Base-by-base conservation (phyloP, 2,888 invertebrate genomes). In the Lycaena phlaeas region DNA sequence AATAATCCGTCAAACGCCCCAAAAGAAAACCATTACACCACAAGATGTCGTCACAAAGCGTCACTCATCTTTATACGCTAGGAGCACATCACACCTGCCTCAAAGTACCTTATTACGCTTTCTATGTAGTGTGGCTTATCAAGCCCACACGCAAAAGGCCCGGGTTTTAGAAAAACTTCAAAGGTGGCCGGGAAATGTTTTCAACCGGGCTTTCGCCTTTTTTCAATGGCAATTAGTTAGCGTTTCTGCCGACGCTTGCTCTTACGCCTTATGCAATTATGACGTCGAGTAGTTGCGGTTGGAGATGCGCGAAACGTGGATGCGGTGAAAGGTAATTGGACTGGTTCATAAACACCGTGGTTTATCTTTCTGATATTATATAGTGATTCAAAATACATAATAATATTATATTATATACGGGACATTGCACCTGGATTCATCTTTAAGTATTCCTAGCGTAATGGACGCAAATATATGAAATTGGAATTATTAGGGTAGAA, bases 211-310 rank as follows among this genome's bases (percentile, higher is more conserved):
- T 84, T 81, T 84, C 86, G 79, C 86, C 86, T 85, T 86, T 85
- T 82, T 82, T 84, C 74, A 86, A 86, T 86, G 85, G 85, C 86
- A 86, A 86, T 86, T 86, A 86, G 85, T 85, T 74, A 71, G 73
- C 73, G 73, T 70, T 74, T 67, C 67, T 61, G 63, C 60, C 58
- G 64, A 57, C 67, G 74, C 64, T 64, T 61, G 68, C 70, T 64
- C 61, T 73, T 69, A 64, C 69, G 74, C 75, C 73, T 77, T 77
- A 61, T 72, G 72, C 72, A 76, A 76, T 81, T 79, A 81, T 79
- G 62, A 59, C 46, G 61, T 59, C 52, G 65, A 69, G 76, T 68
- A 69, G 71, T 65, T 63, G 50, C 25, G 39, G 43, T 10, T n/a
- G 22, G 9, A n/a, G 45, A 51, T 25, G 37, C 18, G 0, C 12